These are phyloP conservation scores for Clanis bilineata DNA, from an alignment of 2,888 invertebrate species.

Conservation along the genomic window DNA sequence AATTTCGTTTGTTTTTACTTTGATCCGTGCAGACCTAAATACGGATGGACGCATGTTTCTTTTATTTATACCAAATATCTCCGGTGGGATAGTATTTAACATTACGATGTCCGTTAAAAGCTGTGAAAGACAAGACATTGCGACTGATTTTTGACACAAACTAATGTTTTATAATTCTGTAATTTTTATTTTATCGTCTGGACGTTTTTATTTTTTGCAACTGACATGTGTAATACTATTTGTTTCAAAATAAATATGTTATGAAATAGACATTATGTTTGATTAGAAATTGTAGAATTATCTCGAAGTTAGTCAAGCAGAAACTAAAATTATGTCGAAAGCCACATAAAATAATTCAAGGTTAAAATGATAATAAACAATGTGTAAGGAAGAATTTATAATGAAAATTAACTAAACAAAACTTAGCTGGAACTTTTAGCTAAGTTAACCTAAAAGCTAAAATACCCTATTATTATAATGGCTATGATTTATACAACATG, in stretches of 20 bases:
- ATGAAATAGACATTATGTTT: background rate
- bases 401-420: no score
- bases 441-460: no score
- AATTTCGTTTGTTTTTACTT: constrained; percentile 29
- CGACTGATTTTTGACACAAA: constrained; percentile 20
- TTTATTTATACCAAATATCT: background rate
- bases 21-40: no score
- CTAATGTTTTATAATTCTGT: constrained; percentile 7
- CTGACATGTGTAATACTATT: background rate
- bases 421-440: no score
- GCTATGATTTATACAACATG: no score
- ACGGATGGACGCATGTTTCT: background rate
- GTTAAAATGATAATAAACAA: background rate
- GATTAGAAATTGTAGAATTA: background rate
- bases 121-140: constrained; percentile 15
- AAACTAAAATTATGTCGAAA: background rate
- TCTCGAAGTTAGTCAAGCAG: background rate
- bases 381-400: no score
- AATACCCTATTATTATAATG: no score
- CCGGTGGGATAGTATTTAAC: constrained; percentile 8
- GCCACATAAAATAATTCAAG: background rate
- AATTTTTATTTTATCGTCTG: constrained; percentile 11
- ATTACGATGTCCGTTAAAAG: constrained; percentile 22
- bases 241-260: background rate
- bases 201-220: constrained; percentile 11